Evolutionary conservation across 2,888 invertebrate species (phyloP).

Genomic region (Schrankia costaestrigalis): DNA sequence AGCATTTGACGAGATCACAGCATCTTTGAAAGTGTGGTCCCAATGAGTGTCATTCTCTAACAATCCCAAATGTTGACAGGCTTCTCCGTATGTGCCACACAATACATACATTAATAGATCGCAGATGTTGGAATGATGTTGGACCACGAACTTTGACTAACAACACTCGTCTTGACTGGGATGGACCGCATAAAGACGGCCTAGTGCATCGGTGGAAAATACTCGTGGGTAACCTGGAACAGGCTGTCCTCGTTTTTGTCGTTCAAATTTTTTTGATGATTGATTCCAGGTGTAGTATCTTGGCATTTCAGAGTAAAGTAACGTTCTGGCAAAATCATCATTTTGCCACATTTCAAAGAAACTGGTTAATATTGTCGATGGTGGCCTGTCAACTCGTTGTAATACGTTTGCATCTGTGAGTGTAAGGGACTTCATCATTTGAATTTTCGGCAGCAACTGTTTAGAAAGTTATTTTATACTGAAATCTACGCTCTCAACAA

Average conservation of each 20-base stretch:
- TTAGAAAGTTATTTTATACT: no score
- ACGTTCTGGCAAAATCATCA: no score
- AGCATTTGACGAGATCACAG: constrained; percentile 24
- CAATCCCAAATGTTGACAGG: constrained; percentile 22
- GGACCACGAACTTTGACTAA: constrained; percentile 25
- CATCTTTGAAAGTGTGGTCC: constrained; percentile 22
- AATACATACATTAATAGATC: constrained; percentile 32
- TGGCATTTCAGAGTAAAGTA: no score
- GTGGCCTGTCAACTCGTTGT: no score
- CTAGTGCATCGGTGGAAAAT: constrained; percentile 12
- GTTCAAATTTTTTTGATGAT: background rate
- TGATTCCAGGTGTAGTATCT: background rate
- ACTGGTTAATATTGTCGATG: no score
- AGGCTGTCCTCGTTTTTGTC: no score
- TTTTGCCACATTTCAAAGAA: no score
- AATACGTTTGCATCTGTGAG: no score
- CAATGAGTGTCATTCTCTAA: constrained; percentile 30
- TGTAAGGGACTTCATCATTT: no score
- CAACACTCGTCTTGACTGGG: constrained; percentile 24
- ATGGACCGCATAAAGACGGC: constrained; percentile 11
- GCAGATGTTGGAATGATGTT: constrained; percentile 24
- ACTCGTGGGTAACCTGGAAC: constrained; percentile 9
- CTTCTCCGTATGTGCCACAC: constrained; percentile 29
- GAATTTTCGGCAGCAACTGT: no score
- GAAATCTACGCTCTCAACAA: no score